Evolutionary conservation across 1,140 invertebrate species (phyloP), one percentile per base, ranked within the genome.

Genomic region (Reticulitermes speratus): DNA sequence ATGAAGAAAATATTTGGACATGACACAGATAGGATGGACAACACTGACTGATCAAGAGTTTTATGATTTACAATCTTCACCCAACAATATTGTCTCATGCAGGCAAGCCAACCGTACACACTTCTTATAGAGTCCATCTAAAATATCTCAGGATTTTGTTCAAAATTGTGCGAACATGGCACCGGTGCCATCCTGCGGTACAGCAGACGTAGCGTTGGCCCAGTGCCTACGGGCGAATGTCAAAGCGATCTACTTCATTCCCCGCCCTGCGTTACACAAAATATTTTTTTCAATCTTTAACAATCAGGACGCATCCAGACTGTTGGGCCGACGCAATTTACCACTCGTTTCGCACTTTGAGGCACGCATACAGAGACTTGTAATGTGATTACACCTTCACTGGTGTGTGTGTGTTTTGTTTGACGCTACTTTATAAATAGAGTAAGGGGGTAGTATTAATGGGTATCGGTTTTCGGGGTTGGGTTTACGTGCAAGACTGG

Each of bases 401-500:
- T 75, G 65, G n/a, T 30, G 25, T 75, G 65, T 75, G 65, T 75
- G 65, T 75, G 65, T 75, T 75, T 75, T 30, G 65, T 75, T 75
- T 75, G 65, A 30, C 65, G n/a, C 65, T 30, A 75, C 65, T 75
- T 75, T 75, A 75, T 75, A 75, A 75, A 75, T 75, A 75, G 65
- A 75, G 25, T 30, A 75, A 75, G 65, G 65, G 65, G 65, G 6
- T 75, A 30, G 65, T 75, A 75, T 75, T 75, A 75, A 75, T 75
- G 65, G 65, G 65, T 75, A 75, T 75, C n/a, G 65, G 65, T 75
- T 75, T 75, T 75, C 25, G 84, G 84, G 84, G 48, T 55, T 84
- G n/a, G n/a, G 84, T 84, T 84, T 55, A 65, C 84, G n/a, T 55
- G 48, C 59, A 52, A 84, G 84, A 55, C 32, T 65, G 84, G 84